phyloP scores from a whole-genome alignment of 2,797 vertebrate genomes.

The Sarcophilus harrisii region DNA sequence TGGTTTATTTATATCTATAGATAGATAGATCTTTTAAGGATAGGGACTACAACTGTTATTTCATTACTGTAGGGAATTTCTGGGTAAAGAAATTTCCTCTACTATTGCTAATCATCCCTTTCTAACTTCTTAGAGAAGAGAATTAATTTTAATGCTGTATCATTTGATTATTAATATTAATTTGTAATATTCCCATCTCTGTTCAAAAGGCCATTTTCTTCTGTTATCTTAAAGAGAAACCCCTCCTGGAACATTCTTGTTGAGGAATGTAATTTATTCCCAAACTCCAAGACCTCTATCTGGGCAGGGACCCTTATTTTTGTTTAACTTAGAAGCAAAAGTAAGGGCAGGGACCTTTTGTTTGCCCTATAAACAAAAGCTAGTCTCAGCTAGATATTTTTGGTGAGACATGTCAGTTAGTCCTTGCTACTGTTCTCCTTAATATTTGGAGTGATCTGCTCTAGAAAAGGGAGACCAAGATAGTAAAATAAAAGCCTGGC shows the following conservation, averaged over 20 bases:
- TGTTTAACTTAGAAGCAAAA: too few species aligned
- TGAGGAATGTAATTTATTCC: not conserved
- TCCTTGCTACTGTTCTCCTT: not conserved
- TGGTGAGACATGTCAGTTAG: not conserved
- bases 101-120: not conserved
- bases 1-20: not conserved
- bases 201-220: not conserved
- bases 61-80: not conserved
- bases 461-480: not conserved
- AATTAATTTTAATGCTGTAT: not conserved
- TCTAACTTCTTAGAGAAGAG: not conserved
- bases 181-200: not conserved
- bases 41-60: not conserved
- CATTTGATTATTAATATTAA: not conserved
- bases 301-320: too few species aligned
- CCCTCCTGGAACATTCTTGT: not conserved
- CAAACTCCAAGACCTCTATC: too few species aligned
- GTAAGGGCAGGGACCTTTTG: not conserved
- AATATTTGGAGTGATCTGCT: not conserved
- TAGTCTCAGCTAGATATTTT: not conserved
- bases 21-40: not conserved
- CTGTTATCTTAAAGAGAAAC: too few species aligned
- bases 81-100: not conserved
- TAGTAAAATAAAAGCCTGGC: not conserved
- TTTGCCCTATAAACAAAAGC: not conserved